Conservation (phyloP, 1,140 invertebrate genomes). For the Paraescarpia echinospica region DNA sequence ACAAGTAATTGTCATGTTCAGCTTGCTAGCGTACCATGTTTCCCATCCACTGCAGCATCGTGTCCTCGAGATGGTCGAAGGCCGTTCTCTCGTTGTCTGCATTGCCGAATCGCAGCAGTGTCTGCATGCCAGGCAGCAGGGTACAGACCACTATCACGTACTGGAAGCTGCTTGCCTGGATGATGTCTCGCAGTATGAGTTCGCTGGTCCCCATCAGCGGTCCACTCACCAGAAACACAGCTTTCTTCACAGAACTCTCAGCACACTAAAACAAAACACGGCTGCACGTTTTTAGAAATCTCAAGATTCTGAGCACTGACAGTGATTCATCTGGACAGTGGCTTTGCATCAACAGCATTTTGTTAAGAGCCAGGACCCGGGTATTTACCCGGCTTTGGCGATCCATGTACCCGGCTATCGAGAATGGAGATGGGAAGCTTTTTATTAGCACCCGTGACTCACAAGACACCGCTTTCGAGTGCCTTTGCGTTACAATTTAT, state of each 20-base stretch:
- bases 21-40: slow-evolving; percentile 49
- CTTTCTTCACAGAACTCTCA: slow-evolving; percentile 55
- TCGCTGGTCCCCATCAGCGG: slow-evolving; percentile 60
- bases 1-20: neutral
- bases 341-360: too few relatives aligned
- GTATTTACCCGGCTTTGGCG: too few relatives aligned
- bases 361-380: too few relatives aligned
- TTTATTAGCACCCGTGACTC: too few relatives aligned
- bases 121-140: slow-evolving; percentile 57
- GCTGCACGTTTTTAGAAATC: neutral
- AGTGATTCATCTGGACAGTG: too few relatives aligned
- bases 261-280: neutral
- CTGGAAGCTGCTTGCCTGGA: slow-evolving; percentile 63
- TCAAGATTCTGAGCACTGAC: neutral
- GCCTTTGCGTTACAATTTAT: too few relatives aligned
- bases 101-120: slow-evolving; percentile 32
- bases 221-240: slow-evolving; percentile 64
- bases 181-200: slow-evolving; percentile 61
- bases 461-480: too few relatives aligned
- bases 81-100: slow-evolving; percentile 40
- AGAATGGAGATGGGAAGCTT: too few relatives aligned
- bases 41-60: slow-evolving; percentile 62
- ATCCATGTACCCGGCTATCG: too few relatives aligned
- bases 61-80: slow-evolving; percentile 60
- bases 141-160: slow-evolving; percentile 65